phyloP scores from a whole-genome alignment of 1,140 invertebrate species.

The Zaprionus camerounensis region DNA sequence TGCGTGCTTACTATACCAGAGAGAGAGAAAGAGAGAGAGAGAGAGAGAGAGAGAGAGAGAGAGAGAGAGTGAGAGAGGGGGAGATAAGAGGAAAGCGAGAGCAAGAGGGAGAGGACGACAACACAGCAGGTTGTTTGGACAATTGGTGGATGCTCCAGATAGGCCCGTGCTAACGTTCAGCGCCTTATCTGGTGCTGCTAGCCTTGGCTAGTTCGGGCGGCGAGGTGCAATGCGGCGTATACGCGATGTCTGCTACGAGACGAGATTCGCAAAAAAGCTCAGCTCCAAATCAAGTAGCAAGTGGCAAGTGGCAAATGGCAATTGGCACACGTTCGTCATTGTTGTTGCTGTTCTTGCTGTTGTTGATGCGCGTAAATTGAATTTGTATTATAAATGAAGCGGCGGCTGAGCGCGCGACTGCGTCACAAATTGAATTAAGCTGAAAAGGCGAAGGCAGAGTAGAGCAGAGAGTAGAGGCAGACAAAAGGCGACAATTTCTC shows the following conservation, averaged over 20 bases:
- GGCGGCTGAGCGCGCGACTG: conserved; percentile 36
- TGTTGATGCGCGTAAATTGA: conserved; percentile 56
- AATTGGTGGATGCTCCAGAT: conserved; percentile 2
- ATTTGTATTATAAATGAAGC: conserved; percentile 58
- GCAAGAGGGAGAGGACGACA: neutral
- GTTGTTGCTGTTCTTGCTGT: conserved; percentile 29
- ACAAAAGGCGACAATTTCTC: conserved; percentile 46
- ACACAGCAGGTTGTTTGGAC: neutral
- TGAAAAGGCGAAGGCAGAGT: conserved; percentile 25
- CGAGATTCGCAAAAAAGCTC: conserved; percentile 24
- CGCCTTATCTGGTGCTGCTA: neutral
- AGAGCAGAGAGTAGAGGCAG: neutral
- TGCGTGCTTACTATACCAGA: neutral
- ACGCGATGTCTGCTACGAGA: neutral
- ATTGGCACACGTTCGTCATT: conserved; percentile 47
- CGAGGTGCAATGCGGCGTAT: neutral
- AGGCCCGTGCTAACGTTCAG: neutral
- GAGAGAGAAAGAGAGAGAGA: neutral
- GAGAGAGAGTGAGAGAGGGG: neutral
- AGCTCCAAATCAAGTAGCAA: conserved; percentile 47
- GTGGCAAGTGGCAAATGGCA: conserved; percentile 29
- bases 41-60: neutral
- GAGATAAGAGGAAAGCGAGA: neutral
- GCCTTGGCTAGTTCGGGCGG: neutral
- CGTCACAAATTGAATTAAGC: conserved; percentile 51